Percentiles rank a stretch among this genome's conserved stretches.
phyloP scores from a whole-genome alignment of 2,113 vertebrate species.

The Varanus salvator region DNA sequence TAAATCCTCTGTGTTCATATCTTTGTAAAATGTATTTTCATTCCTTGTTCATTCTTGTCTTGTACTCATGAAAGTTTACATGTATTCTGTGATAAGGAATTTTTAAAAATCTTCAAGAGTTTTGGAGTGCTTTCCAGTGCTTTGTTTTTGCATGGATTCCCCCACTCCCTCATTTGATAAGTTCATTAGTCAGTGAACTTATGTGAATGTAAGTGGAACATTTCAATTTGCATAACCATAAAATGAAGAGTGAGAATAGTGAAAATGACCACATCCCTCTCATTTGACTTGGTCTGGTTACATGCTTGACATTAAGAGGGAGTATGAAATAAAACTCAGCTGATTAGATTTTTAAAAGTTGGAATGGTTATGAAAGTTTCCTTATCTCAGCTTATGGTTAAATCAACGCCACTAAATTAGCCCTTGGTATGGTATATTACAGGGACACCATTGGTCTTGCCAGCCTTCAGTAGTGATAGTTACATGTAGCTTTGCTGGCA shows the following conservation, averaged over 20 bases:
- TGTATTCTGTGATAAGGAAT: too few relatives aligned
- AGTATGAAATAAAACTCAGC: neutral
- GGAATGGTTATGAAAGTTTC: neutral
- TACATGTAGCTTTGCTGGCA: neutral
- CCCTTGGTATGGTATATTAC: neutral
- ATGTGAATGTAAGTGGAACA: too few relatives aligned
- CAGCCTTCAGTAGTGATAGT: neutral
- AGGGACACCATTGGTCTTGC: neutral
- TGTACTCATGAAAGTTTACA: too few relatives aligned
- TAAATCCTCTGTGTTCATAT: too few relatives aligned
- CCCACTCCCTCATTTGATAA: too few relatives aligned
- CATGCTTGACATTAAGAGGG: neutral
- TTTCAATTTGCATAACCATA: neutral
- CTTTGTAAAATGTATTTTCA: too few relatives aligned
- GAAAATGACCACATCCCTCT: neutral
- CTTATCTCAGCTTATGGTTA: neutral
- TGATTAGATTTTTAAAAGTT: neutral
- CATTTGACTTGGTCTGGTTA: neutral
- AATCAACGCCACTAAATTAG: neutral
- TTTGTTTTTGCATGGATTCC: too few relatives aligned
- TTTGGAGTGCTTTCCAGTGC: too few relatives aligned
- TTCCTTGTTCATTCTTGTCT: too few relatives aligned
- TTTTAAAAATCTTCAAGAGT: too few relatives aligned
- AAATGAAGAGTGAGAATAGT: too few relatives aligned
- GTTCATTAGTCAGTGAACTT: too few relatives aligned